A percentile compares a stretch with the other conserved stretches of the same genome.
These are phyloP conservation scores for Entomyzon cyanotis DNA, from an alignment of 2,113 vertebrate species.

Conservation along the genomic window DNA sequence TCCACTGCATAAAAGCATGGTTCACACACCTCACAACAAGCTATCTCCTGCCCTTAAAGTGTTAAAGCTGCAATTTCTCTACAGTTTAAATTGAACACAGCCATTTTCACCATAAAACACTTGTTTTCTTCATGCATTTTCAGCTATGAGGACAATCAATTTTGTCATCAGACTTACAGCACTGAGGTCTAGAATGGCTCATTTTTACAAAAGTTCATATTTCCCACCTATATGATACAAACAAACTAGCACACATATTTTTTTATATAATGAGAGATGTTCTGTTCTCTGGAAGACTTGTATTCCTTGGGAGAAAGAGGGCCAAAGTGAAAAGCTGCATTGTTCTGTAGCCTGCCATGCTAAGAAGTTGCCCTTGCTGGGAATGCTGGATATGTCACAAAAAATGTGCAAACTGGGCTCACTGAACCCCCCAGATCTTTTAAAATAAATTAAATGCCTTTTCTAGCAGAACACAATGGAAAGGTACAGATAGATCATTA, in stretches of 20 bases:
- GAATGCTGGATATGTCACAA: neutral
- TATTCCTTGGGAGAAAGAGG: slow-evolving; percentile 20
- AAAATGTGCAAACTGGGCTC: slow-evolving; percentile 31
- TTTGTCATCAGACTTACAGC: neutral
- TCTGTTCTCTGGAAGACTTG: slow-evolving; percentile 17
- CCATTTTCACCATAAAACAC: neutral
- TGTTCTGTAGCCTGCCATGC: slow-evolving; percentile 18
- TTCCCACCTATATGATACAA: slow-evolving; percentile 39
- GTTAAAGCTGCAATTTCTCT: slow-evolving; percentile 14
- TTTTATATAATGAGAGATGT: slow-evolving; percentile 32
- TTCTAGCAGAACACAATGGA: slow-evolving; percentile 51
- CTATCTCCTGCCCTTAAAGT: neutral
- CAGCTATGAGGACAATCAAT: neutral
- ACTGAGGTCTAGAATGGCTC: neutral
- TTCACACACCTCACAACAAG: neutral
- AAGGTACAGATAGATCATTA: slow-evolving; percentile 58
- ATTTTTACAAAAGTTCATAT: neutral
- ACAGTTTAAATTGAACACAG: neutral
- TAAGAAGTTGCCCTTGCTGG: slow-evolving; percentile 42
- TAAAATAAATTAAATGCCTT: slow-evolving; percentile 56
- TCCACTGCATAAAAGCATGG: neutral
- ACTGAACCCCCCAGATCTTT: slow-evolving; percentile 40
- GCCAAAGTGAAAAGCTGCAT: slow-evolving; percentile 22
- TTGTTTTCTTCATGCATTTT: slow-evolving; percentile 10
- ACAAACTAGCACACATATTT: neutral